phyloP scores from a whole-genome alignment of 2,797 vertebrate genomes.

The Danio kyathit region DNA sequence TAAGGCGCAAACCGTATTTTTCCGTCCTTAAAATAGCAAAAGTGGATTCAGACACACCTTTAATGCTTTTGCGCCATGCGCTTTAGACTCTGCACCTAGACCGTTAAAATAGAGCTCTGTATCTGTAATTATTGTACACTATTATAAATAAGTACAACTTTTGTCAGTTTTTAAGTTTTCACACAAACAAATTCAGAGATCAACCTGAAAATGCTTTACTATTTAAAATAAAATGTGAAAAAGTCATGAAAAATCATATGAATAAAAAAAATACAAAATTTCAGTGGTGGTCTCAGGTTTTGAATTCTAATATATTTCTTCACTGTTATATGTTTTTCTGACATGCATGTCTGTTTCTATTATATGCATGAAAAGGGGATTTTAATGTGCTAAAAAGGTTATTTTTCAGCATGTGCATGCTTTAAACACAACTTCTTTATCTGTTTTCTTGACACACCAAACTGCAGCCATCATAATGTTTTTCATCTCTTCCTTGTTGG shows the following conservation, averaged over 20 bases:
- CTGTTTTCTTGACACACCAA: neutral
- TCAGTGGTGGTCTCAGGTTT: constrained; percentile 1
- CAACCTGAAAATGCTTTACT: no score
- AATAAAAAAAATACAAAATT: neutral
- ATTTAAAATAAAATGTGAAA: neutral
- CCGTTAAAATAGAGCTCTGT: no score
- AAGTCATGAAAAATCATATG: neutral
- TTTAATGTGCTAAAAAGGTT: constrained; percentile 1
- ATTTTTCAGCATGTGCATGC: constrained; percentile 29
- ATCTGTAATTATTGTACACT: no score
- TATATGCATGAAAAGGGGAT: neutral
- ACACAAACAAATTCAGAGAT: no score
- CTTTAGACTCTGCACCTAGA: no score
- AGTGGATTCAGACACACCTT: no score
- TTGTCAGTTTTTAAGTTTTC: no score
- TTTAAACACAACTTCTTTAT: constrained; percentile 12
- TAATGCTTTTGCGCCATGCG: no score
- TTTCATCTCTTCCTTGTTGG: neutral
- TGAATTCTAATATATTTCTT: neutral
- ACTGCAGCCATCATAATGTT: neutral
- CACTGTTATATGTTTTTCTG: neutral
- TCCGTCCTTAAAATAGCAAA: no score
- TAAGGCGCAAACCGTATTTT: no score
- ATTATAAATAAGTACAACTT: neutral
- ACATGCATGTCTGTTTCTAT: constrained; percentile 4